Evolutionary conservation across 2,113 vertebrate genomes (phyloP).

Genomic region (Ciconia maguari): DNA sequence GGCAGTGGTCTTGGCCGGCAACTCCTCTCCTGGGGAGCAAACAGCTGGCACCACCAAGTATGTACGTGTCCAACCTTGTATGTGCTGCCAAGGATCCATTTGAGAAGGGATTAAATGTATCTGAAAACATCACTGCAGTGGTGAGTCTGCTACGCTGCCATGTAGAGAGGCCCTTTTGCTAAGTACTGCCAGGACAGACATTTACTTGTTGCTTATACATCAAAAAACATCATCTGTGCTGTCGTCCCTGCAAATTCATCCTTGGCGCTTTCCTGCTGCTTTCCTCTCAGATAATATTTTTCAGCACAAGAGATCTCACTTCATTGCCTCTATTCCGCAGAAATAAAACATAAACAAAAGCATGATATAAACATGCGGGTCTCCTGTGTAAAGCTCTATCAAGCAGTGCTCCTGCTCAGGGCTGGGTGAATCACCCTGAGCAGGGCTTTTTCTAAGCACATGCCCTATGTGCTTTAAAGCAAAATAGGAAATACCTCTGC

Average conservation of each 20-base stretch:
- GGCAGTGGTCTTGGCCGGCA: background rate
- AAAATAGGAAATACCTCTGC: slow-evolving; percentile 41
- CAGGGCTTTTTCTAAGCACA: background rate
- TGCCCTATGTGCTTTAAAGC: background rate
- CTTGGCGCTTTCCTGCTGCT: background rate
- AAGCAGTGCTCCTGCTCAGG: background rate
- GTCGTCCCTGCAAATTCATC: background rate
- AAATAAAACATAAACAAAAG: slow-evolving; percentile 1
- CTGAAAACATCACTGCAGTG: background rate
- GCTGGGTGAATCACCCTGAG: background rate
- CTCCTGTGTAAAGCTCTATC: background rate
- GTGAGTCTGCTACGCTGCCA: background rate
- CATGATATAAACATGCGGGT: background rate
- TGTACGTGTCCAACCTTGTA: background rate
- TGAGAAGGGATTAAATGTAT: background rate
- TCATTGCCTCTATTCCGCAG: background rate
- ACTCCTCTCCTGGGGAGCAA: background rate
- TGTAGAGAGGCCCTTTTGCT: background rate
- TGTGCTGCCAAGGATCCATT: background rate
- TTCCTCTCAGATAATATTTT: background rate
- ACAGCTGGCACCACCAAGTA: background rate
- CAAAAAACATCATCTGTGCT: background rate
- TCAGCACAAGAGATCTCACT: background rate
- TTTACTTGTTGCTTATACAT: background rate
- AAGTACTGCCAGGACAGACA: background rate